Evolutionary conservation across 2,888 invertebrate species (phyloP), one percentile per base, ranked within the genome.

Genomic region (Slavum lentiscoides): DNA sequence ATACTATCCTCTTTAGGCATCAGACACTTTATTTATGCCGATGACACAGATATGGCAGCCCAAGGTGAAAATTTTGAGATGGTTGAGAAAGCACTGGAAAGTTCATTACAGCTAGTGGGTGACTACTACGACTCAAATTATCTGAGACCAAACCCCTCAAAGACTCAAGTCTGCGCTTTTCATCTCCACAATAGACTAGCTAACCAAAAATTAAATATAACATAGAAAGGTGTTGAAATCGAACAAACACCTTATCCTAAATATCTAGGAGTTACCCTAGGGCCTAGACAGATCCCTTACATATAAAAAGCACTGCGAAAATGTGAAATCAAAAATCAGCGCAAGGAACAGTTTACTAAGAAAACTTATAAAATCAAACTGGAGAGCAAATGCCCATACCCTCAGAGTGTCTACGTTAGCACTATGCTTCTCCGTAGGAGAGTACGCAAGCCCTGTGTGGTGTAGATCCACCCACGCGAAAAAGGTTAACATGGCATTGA

Each of bases 181-280:
- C 62, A 82, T 62, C 39, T 82, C 19, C 75, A 82, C 19, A 82
- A 82, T 59, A 70, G 64, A 43, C 70, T 82, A 53, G 66, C 80
- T 9, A 77, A 55, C 21, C 53, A 66, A 61, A 73, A 73, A 67
- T 23, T 83, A 30, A 72, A 72, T 43, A 70, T 82, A 17, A 30
- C 49, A 23, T 83, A 74, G 82, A 37, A 69, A 30, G 82, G 73
- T 15, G 55, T 74, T 19, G 37, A 37, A 61, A 53, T 82, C 55
- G 39, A 82, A 76, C 73, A 82, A 62, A 76, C 66, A 19, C 58
- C 19, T 13, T 68, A 59, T 59, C 83, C 81, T 21, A 84, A 82
- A 73, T 84, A 83, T 74, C 73, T 83, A 13, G 83, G 83, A 30
- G 64, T 83, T 11, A 83, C 74, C 23, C 74, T 84, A n/a, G n/a